A percentile compares a stretch with the other conserved stretches of the same genome.
phyloP scores from a whole-genome alignment of 2,113 vertebrate species.

The Oncorhynchus clarkii region DNA sequence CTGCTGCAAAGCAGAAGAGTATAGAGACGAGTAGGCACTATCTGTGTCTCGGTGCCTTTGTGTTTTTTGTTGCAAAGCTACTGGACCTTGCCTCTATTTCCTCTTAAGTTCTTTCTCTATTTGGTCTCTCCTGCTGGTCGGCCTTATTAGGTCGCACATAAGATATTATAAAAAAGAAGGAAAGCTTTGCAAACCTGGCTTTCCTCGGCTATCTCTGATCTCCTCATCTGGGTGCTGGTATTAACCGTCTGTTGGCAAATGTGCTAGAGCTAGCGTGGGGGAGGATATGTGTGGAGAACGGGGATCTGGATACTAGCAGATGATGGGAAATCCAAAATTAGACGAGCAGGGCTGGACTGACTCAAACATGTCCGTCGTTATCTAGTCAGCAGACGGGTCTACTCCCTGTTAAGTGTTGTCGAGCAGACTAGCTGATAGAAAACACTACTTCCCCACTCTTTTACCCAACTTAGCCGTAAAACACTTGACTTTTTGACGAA shows the following conservation, averaged over 20 bases:
- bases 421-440: not conserved
- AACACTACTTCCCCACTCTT: too few relatives aligned
- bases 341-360: constrained; percentile 26
- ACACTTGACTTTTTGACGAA: too few relatives aligned
- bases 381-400: constrained; percentile 46
- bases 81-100: not conserved
- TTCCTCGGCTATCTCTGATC: too few relatives aligned
- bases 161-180: too few relatives aligned
- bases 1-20: constrained; percentile 1
- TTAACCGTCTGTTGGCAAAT: too few relatives aligned
- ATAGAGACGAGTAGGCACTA: too few relatives aligned
- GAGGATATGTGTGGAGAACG: not conserved
- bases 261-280: constrained; percentile 7
- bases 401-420: constrained; percentile 36
- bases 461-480: too few relatives aligned
- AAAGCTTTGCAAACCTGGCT: too few relatives aligned
- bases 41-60: too few relatives aligned
- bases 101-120: not conserved
- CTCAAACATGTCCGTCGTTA: constrained; percentile 54
- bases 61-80: not conserved
- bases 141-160: too few relatives aligned
- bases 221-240: too few relatives aligned
- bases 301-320: not conserved
- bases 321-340: constrained; percentile 62
- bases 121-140: too few relatives aligned